Evolutionary conservation across 2,797 vertebrate genomes (phyloP).

Genomic region (Darevskia nairensis): DNA sequence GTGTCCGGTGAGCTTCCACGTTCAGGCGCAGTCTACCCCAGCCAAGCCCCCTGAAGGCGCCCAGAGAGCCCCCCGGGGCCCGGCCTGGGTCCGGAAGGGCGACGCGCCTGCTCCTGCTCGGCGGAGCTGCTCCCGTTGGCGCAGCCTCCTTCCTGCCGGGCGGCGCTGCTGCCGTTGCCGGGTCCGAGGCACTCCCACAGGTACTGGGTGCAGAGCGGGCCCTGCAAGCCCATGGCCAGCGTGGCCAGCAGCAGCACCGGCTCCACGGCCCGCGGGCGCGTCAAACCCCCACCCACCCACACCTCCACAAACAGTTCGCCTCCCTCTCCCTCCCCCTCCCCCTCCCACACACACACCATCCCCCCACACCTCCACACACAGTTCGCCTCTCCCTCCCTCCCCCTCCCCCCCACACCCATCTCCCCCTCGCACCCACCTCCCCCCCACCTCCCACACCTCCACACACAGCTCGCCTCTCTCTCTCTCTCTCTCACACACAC

Average conservation of each 20-base stretch:
- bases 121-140: conserved; percentile 72
- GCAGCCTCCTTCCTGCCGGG: conserved; percentile 68
- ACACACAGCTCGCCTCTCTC: too few relatives aligned
- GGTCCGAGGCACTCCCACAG: conserved; percentile 89
- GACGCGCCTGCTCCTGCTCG: conserved; percentile 77
- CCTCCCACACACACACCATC: too few relatives aligned
- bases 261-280: conserved; percentile 76
- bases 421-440: too few relatives aligned
- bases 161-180: conserved; percentile 76
- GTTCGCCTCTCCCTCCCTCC: too few relatives aligned
- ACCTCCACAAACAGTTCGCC: too few relatives aligned
- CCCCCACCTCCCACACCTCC: too few relatives aligned
- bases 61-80: not conserved
- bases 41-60: too few relatives aligned
- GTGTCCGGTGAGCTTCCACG: not conserved
- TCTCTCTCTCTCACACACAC: too few relatives aligned
- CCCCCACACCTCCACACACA: too few relatives aligned
- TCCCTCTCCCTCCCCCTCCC: too few relatives aligned
- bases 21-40: not conserved
- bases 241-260: conserved; percentile 88
- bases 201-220: conserved; percentile 90
- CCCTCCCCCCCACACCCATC: too few relatives aligned
- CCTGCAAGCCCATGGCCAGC: conserved; percentile 86
- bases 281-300: too few relatives aligned
- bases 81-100: rapidly evolving